A percentile compares a stretch with the other conserved stretches of the same genome.
These are phyloP conservation scores for Hirtodrosophila trivittata DNA, from an alignment of 2,888 invertebrate species.

Conservation along the genomic window DNA sequence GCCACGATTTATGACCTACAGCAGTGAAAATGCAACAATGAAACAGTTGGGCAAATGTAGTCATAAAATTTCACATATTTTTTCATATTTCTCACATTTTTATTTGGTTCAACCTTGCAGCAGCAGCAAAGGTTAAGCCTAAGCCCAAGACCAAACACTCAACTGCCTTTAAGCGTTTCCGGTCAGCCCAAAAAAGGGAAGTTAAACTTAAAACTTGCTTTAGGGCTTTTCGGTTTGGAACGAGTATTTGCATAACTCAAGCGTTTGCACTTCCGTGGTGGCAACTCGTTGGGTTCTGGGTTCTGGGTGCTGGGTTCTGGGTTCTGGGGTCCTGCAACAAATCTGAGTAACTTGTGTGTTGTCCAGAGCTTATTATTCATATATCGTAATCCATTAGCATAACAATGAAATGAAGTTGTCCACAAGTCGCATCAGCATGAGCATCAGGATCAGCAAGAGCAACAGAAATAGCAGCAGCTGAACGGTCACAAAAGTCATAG, in stretches of 20 bases:
- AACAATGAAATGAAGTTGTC: slow-evolving; percentile 67
- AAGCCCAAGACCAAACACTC: slow-evolving; percentile 29
- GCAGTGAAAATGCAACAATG: slow-evolving; percentile 22
- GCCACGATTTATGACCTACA: slow-evolving; percentile 44
- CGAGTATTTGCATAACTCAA: slow-evolving; percentile 56
- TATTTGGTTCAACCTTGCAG: slow-evolving; percentile 9
- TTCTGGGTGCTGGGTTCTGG: background rate
- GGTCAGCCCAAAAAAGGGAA: slow-evolving; percentile 12
- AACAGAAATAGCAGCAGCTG: slow-evolving; percentile 16
- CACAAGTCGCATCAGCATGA: slow-evolving; percentile 37
- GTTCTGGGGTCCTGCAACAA: background rate
- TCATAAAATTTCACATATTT: slow-evolving; percentile 43
- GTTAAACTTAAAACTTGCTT: slow-evolving; percentile 49
- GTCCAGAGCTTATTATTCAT: slow-evolving; percentile 68
- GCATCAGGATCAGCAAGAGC: slow-evolving; percentile 12
- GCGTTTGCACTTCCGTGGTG: slow-evolving; percentile 42
- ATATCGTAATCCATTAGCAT: slow-evolving; percentile 79
- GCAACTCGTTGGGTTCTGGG: background rate
- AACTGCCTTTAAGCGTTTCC: slow-evolving; percentile 55
- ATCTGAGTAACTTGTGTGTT: slow-evolving; percentile 13
- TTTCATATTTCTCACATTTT: slow-evolving; percentile 21
- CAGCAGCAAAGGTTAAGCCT: slow-evolving; percentile 18
- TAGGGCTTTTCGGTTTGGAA: slow-evolving; percentile 12
- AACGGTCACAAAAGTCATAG: slow-evolving; percentile 40
- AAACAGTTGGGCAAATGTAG: slow-evolving; percentile 31